phyloP scores from a whole-genome alignment of 92 coral and sea anemone species.

The Montipora capitata region DNA sequence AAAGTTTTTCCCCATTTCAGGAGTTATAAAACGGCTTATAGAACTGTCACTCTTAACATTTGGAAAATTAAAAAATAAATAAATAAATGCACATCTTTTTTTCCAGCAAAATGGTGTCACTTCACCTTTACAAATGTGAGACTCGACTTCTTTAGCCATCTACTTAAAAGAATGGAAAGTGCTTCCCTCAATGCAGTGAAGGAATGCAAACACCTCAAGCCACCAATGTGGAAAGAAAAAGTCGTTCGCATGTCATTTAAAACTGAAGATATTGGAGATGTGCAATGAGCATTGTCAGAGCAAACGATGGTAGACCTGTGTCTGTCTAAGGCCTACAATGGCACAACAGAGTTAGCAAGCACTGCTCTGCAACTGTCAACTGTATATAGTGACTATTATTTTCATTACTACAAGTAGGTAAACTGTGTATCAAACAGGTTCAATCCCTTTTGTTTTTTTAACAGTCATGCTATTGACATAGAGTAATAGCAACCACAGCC shows the following conservation, averaged over 20 bases:
- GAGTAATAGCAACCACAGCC: too few species aligned
- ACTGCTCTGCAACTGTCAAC: constrained; percentile 22
- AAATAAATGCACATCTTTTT: too few species aligned
- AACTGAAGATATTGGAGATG: constrained; percentile 26
- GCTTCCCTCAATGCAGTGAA: constrained; percentile 54
- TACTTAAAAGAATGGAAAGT: constrained; percentile 47
- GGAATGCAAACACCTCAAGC: constrained; percentile 46
- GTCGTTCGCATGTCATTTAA: constrained; percentile 48
- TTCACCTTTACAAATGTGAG: constrained; percentile 42
- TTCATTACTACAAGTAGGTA: constrained; percentile 9
- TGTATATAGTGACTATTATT: constrained; percentile 2
- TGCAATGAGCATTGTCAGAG: constrained; percentile 31
- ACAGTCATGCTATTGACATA: too few species aligned
- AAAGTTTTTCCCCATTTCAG: too few species aligned
- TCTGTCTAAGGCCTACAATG: constrained; percentile 29
- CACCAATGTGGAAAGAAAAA: constrained; percentile 65
- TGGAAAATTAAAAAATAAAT: too few species aligned
- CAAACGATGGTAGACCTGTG: constrained; percentile 19
- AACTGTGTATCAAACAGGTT: constrained; percentile 14
- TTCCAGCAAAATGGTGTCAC: constrained; percentile 60
- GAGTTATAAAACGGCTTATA: too few species aligned
- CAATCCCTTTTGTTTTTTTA: not conserved
- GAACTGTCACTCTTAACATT: too few species aligned
- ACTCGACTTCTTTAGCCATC: constrained; percentile 33
- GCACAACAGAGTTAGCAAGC: constrained; percentile 20